Evolutionary conservation across 2,113 vertebrate genomes (phyloP).

Genomic region (Rostratula benghalensis): DNA sequence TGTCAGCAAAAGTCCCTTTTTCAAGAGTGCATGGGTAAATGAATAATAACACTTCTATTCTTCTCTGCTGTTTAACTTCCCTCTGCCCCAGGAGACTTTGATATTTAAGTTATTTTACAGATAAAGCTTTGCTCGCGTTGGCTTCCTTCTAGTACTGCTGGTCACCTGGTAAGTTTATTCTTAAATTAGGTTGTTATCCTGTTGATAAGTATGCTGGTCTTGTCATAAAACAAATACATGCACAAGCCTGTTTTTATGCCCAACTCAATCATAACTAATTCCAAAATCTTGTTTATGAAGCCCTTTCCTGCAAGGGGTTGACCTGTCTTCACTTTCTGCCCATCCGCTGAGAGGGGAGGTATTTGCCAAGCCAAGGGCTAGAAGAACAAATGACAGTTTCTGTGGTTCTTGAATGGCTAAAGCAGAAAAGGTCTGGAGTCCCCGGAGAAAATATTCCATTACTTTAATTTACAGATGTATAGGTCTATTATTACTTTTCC

Average conservation of each 20-base stretch:
- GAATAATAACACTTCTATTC: not conserved
- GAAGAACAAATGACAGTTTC: not conserved
- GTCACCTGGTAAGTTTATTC: not conserved
- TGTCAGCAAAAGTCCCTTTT: constrained; percentile 18
- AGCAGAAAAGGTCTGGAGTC: not conserved
- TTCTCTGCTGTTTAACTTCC: not conserved
- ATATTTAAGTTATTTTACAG: not conserved
- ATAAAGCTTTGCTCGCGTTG: not conserved
- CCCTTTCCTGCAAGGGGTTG: not conserved
- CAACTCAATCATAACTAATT: not conserved
- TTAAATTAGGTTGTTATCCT: not conserved
- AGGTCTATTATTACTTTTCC: not conserved
- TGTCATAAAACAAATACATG: not conserved
- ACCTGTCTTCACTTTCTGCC: not conserved
- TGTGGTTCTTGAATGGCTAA: not conserved
- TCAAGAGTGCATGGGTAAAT: not conserved
- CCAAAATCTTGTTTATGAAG: not conserved
- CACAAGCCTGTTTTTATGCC: not conserved
- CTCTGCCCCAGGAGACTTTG: not conserved
- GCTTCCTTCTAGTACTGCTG: not conserved
- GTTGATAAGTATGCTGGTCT: not conserved
- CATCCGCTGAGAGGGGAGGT: not conserved
- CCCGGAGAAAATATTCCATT: not conserved
- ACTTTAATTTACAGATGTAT: not conserved
- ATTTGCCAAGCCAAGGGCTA: not conserved